Conservation (phyloP, 2,797 vertebrate genomes). For the Jordanella pulchra region DNA sequence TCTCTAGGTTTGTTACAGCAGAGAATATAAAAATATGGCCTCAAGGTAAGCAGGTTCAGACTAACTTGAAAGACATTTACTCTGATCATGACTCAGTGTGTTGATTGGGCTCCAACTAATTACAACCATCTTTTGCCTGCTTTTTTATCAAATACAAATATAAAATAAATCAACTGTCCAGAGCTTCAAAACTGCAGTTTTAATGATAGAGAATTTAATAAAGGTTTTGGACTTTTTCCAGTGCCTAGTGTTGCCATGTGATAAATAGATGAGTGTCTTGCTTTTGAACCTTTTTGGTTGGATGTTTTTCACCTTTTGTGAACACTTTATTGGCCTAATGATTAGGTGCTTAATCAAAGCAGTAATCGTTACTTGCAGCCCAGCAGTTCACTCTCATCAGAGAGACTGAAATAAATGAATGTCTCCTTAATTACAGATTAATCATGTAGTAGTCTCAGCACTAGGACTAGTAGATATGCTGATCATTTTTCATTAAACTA, state of each 20-base stretch:
- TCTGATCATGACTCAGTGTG: conserved; percentile 3
- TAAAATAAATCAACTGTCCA: neutral
- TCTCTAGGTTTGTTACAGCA: conserved; percentile 31
- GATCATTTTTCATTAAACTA: conserved; percentile 6
- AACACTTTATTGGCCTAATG: conserved; percentile 17
- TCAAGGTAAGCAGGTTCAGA: neutral
- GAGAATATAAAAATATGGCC: conserved; percentile 12
- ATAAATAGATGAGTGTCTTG: neutral
- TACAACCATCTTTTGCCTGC: neutral
- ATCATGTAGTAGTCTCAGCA: conserved; percentile 16
- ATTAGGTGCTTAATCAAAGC: conserved; percentile 32
- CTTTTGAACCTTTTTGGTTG: neutral
- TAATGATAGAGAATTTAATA: neutral
- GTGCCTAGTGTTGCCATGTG: neutral
- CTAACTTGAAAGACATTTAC: conserved; percentile 12
- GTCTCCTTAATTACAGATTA: conserved; percentile 19
- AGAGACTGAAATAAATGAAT: conserved; percentile 25
- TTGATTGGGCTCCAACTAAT: neutral
- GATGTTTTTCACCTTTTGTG: conserved; percentile 13
- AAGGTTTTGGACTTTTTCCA: neutral
- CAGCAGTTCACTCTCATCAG: conserved; percentile 10
- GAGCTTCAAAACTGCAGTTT: neutral
- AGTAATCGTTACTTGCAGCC: conserved; percentile 17
- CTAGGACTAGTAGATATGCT: neutral
- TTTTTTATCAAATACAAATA: neutral